phyloP scores from a whole-genome alignment of 2,113 vertebrate genomes.

The Vombatus ursinus region DNA sequence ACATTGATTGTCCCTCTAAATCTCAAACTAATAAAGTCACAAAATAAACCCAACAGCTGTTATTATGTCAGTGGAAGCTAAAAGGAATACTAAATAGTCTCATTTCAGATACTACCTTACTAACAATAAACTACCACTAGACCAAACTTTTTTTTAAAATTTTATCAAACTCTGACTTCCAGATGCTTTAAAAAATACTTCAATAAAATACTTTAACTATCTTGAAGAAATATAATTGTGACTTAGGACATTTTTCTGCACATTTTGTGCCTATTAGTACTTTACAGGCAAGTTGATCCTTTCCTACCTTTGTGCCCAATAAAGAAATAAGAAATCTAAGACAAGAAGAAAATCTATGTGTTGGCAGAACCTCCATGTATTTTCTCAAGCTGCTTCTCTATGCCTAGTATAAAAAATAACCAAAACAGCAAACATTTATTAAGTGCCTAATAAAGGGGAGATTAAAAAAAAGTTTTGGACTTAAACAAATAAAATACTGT shows the following conservation, averaged over 20 bases:
- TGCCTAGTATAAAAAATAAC: not conserved
- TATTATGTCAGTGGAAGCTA: not conserved
- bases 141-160: not conserved
- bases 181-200: not conserved
- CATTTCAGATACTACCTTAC: not conserved
- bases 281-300: not conserved
- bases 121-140: not conserved
- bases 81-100: not conserved
- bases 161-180: not conserved
- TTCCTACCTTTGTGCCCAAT: not conserved
- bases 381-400: not conserved
- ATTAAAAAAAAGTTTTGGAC: no score
- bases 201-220: not conserved
- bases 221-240: not conserved
- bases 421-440: not conserved
- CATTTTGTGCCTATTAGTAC: not conserved
- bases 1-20: not conserved
- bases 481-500: not conserved
- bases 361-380: not conserved
- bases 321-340: not conserved
- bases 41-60: not conserved
- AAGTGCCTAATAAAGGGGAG: not conserved
- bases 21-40: not conserved
- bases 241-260: not conserved
- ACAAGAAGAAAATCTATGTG: not conserved